Base-by-base conservation (phyloP, 2,113 vertebrate species). In the Parus major region DNA sequence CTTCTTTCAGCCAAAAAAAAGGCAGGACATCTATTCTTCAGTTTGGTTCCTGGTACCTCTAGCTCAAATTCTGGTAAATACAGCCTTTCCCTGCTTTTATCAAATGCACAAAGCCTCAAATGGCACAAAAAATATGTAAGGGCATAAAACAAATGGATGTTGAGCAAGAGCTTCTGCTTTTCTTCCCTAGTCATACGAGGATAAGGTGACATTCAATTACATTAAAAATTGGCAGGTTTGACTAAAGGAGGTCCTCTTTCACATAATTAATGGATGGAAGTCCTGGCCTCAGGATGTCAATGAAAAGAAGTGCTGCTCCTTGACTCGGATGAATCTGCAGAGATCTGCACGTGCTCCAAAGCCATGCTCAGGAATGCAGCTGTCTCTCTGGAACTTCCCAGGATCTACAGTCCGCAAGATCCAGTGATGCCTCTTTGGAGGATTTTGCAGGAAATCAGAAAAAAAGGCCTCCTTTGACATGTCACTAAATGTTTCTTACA, bases 161-260 rank as follows among this genome's bases (percentile, higher is more conserved):
- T 76, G 75, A 95, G 90, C 93, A 96, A 88, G 71, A 95, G 90
- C 53, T 85, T 82, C 88, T 90, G 53, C 75, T 95, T 93, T 85
- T 80, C 85, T 93, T 92, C 57, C 63, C 82, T 88, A 82, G 84
- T 82, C 84, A 65, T 85, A 73, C 18, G 55, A 90, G 90, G 82
- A 80, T 85, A 96, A 96, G 95, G 93, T 93, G 90, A 96, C 90
- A 77, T 91, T 94, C 88, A 96, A 96, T 95, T 95, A 96, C 90
- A 96, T 94, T 96, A 96, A 96, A 94, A 96, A 88, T 94, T 96
- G 96, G 95, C 95, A 96, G 87, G 77, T 95, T 82, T 94, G 73
- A 68, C 84, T 60, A 89, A 76, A 90, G 63, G 57, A 94, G 79
- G 90, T 82, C 79, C 61, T 78, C 65, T 89, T 89, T 92, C 90